Conservation (phyloP, 2,113 vertebrate genomes). For the Zosterops borbonicus region DNA sequence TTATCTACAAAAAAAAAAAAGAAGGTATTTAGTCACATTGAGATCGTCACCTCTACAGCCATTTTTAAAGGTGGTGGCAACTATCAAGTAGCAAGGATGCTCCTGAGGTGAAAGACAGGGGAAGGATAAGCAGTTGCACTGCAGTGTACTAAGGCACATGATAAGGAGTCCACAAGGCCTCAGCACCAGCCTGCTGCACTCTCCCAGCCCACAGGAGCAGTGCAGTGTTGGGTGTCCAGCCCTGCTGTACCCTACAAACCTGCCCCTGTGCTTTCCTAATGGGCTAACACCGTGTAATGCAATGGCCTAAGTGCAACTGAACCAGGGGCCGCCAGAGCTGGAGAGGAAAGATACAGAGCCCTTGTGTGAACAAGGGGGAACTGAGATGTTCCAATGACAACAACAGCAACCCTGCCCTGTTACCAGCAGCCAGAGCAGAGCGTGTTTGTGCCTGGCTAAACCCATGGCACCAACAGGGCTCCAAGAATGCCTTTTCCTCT, state of each 20-base stretch:
- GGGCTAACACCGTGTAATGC: fast-evolving
- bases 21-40: neutral
- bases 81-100: neutral
- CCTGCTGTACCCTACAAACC: neutral
- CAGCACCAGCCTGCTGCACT: fast-evolving
- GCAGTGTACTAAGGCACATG: neutral
- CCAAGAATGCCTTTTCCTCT: neutral
- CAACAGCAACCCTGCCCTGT: neutral
- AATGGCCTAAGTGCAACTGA: neutral
- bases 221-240: neutral
- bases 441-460: fast-evolving
- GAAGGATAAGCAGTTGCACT: neutral
- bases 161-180: neutral
- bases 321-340: neutral
- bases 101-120: neutral
- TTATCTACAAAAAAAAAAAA: neutral
- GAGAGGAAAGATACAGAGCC: neutral
- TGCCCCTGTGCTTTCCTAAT: neutral
- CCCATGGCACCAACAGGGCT: fast-evolving
- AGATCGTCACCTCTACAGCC: neutral
- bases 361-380: neutral
- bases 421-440: neutral
- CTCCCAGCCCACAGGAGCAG: fast-evolving
- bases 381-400: neutral
- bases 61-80: neutral